phyloP scores from a whole-genome alignment of 2,888 invertebrate species.

The Epiblema foenella region DNA sequence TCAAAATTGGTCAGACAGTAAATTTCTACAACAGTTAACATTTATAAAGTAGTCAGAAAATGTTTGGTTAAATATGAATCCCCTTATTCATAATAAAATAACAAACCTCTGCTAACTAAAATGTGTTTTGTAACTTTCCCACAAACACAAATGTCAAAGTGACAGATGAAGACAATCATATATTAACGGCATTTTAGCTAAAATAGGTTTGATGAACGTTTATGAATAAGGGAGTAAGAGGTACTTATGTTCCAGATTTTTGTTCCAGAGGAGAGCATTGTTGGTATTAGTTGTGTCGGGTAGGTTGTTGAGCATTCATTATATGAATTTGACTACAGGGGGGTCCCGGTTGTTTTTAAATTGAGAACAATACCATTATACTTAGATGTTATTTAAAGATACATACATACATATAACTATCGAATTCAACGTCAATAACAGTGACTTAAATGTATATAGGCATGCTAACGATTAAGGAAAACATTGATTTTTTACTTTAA shows the following conservation, averaged over 20 bases:
- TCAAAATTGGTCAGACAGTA: slow-evolving; percentile 58
- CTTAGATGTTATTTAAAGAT: background rate
- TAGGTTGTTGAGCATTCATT: background rate
- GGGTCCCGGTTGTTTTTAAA: background rate
- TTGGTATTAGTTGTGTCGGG: slow-evolving; percentile 8
- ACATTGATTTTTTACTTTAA: slow-evolving; percentile 25
- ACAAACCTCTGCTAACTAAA: too few relatives aligned
- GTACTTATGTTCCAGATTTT: too few relatives aligned
- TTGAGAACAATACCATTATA: slow-evolving; percentile 17
- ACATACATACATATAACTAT: slow-evolving; percentile 9
- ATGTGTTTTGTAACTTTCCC: too few relatives aligned
- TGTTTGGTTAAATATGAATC: slow-evolving; percentile 25
- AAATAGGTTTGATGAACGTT: too few relatives aligned
- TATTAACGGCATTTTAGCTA: too few relatives aligned
- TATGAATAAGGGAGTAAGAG: too few relatives aligned
- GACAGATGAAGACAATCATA: too few relatives aligned
- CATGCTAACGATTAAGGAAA: slow-evolving; percentile 35
- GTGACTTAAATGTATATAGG: slow-evolving; percentile 34
- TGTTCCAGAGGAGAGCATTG: background rate
- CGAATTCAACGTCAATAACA: slow-evolving; percentile 33
- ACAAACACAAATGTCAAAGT: too few relatives aligned
- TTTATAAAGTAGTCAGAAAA: slow-evolving; percentile 40
- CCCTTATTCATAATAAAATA: too few relatives aligned
- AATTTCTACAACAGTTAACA: slow-evolving; percentile 44
- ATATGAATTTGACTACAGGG: slow-evolving; percentile 4